Percentiles rank a stretch among this genome's conserved stretches.
These are phyloP conservation scores for Hypotaenidia philippensis DNA, from an alignment of 2,797 vertebrate genomes.

Conservation along the genomic window DNA sequence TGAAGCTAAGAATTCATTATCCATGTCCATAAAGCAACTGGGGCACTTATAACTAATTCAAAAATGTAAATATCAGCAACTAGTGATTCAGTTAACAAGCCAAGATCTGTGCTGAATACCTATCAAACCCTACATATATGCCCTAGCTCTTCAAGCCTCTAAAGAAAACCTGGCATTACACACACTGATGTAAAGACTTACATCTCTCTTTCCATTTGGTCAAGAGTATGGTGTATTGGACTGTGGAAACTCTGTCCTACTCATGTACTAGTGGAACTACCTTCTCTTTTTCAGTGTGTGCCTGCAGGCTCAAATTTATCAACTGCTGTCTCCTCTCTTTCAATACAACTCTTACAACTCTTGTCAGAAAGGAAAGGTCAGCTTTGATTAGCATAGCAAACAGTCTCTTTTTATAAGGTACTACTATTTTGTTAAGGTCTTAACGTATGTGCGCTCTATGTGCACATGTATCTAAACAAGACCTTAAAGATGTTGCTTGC, in stretches of 20 bases:
- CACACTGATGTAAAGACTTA: neutral
- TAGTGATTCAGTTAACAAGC: neutral
- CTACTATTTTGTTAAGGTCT: neutral
- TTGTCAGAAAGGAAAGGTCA: conserved; percentile 10
- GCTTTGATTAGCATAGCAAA: neutral
- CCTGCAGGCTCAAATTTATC: neutral
- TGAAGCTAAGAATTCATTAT: neutral
- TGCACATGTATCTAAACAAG: neutral
- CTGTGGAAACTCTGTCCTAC: neutral
- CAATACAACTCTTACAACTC: neutral
- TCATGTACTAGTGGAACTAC: neutral
- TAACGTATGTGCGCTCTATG: neutral
- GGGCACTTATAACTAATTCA: neutral
- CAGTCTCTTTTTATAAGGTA: neutral
- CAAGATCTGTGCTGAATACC: neutral
- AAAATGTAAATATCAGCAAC: neutral
- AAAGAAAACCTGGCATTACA: neutral
- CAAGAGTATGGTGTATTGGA: neutral
- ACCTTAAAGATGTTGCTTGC: neutral
- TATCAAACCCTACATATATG: neutral
- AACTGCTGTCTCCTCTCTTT: conserved; percentile 20
- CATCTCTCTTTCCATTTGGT: neutral
- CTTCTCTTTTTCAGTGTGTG: neutral
- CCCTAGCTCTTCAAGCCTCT: neutral
- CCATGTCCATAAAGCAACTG: neutral